Evolutionary conservation across 2,888 invertebrate genomes (phyloP), one percentile per base, ranked within the genome.

Genomic region (Lasioglossum vierecki): DNA sequence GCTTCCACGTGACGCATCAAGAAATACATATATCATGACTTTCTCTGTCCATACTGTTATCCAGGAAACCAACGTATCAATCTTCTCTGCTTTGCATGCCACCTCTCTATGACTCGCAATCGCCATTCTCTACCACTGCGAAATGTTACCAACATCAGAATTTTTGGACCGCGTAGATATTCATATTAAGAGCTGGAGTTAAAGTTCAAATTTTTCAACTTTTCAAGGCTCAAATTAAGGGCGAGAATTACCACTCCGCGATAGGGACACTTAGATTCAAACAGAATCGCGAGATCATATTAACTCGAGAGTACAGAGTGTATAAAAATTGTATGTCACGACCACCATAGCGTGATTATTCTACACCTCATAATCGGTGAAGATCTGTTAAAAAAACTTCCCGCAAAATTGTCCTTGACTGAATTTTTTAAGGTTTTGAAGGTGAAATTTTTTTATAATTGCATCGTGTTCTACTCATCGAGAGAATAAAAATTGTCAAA

Each of bases 1-100:
- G 73, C 44, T 68, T 39, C 49, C 46, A 15, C 63, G 9, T 13
- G 53, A 49, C 86, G 49, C 76, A 86, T 82, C 82, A 71, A 79
- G 70, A 49, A 46, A 35, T 39, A 70, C 87, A 86, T 86, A 80
- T 60, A 86, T 86, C 87, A 87, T 83, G 8, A 60, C 79, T 75
- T 78, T 87, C 35, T 18, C 75, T 81, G 77, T 68, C 18, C 8
- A 35, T n/a, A n/a, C 70, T 68, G 26, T 49, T 53, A 22, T 53
- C 22, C 13, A 46, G 30, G 49, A n/a, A 66, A 85, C 71, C 22
- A 63, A 41, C 66, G 74, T 86, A 86, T 86, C 76, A 86, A 86
- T 86, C 87, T 86, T 86, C 73, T 3, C 15, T 30, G 26, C 60
- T 82, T 76, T 53, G 74, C 85, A 79, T 63, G n/a, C 73, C 35